Base-by-base conservation (phyloP, 2,797 vertebrate species). In the Helarctos malayanus region DNA sequence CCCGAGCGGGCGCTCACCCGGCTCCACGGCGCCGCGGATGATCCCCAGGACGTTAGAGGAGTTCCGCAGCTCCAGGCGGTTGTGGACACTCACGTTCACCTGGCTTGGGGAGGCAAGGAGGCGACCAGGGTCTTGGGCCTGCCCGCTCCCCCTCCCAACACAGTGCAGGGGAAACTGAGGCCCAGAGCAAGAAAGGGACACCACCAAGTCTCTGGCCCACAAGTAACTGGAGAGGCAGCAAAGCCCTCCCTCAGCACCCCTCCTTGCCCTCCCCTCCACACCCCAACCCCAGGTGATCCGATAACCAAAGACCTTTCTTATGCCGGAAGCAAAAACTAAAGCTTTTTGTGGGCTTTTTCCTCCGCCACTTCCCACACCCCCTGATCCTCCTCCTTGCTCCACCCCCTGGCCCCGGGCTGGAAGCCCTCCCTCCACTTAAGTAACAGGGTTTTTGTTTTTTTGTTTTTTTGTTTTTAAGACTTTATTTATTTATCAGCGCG, bases 21-120 rank as follows among this genome's bases (percentile, higher is more conserved):
- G 99, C 92, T 99, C 99, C 7, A 99, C 99, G 0, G 99, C 99
- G 79, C 99, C 99, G 15, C 98, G 98, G 96, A 99, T 99, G 38
- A 99, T 94, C n/a, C 99, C 99, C 99, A 99, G 99, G 79, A 99
- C 99, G 7, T 99, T 99, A 61, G 99, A 98, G 11, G 99, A 99
- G 57, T 98, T 98, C 84, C 97, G 99, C 71, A 99, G 63, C 84
- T 97, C 97, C 75, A 81, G 98, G 0, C 41, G 27, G 98, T 99
- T 99, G 96, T 98, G 96, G 56, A 99, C 98, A 8, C 99, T 99
- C 96, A 99, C 79, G 59, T 99, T 98, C 87, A 99, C 99, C 12
- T 99, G 98, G 71, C 99, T 99, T 96, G 25, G 85, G 83, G 2
- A 7, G n/a, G 0, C 54, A 47, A 10, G 32, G 41, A 10, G 47